Percentiles rank a stretch among this genome's conserved stretches.
These are phyloP conservation scores for Tympanoctomys barrerae DNA, from an alignment of 2,797 vertebrate genomes.

Conservation along the genomic window DNA sequence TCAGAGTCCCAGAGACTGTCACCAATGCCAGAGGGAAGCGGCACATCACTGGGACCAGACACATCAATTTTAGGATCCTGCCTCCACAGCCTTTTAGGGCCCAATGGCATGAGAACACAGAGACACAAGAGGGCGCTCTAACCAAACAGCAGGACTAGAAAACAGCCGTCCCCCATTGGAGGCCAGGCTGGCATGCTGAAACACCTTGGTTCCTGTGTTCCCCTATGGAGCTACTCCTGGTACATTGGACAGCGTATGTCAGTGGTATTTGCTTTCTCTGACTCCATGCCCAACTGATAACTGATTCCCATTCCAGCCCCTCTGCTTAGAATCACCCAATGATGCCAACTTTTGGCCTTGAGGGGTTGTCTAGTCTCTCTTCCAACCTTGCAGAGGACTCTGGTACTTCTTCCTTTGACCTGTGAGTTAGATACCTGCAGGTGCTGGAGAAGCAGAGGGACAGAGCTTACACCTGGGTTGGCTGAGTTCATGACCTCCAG, in stretches of 20 bases:
- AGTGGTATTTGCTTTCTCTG: not conserved
- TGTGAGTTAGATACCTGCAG: not conserved
- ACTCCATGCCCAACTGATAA: not conserved
- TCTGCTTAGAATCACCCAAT: not conserved
- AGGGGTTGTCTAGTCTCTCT: not conserved
- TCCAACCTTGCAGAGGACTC: not conserved
- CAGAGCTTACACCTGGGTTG: not conserved
- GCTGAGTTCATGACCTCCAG: not conserved
- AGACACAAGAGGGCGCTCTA: conserved; percentile 81
- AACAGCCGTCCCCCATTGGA: rapidly evolving
- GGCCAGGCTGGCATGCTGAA: not conserved
- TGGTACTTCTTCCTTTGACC: not conserved
- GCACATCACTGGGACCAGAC: not conserved
- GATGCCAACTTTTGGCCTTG: not conserved
- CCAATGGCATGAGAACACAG: not conserved
- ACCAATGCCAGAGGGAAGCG: not conserved
- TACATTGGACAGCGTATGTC: not conserved
- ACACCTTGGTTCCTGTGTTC: not conserved
- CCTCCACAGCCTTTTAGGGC: not conserved
- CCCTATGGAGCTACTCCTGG: not conserved
- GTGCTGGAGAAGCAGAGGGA: not conserved
- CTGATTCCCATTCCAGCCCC: not conserved
- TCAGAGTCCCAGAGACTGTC: not conserved
- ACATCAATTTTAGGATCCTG: not conserved
- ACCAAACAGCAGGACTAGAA: conserved; percentile 56